Evolutionary conservation across 2,888 invertebrate genomes (phyloP).

Genomic region (Hoplodrina ambigua): DNA sequence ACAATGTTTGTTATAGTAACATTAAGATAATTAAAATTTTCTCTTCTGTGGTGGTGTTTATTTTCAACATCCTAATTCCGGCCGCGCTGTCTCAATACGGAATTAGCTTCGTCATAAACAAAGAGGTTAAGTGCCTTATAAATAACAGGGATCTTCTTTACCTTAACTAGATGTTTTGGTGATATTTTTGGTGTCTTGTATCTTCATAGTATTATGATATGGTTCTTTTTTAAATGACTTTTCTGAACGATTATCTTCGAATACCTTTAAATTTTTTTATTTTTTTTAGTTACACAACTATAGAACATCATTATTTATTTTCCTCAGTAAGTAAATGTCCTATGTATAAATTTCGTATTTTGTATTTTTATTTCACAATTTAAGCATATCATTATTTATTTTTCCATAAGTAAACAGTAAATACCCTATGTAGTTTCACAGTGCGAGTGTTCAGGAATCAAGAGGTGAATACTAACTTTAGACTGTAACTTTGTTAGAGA

Average conservation of each 20-base stretch:
- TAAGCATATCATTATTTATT: not conserved
- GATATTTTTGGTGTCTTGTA: constrained; percentile 67
- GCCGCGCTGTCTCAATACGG: constrained; percentile 70
- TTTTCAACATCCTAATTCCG: constrained; percentile 64
- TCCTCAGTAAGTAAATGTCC: not conserved
- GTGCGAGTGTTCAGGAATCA: constrained; percentile 21
- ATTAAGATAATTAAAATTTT: constrained; percentile 58
- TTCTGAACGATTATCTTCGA: not conserved
- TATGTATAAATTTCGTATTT: not conserved
- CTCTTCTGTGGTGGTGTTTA: constrained; percentile 60
- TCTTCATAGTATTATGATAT: not conserved
- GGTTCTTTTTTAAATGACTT: not conserved
- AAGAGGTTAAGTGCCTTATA: constrained; percentile 81
- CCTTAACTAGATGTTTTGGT: constrained; percentile 63
- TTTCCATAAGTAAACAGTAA: not conserved
- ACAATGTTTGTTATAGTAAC: constrained; percentile 46
- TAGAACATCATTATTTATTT: not conserved
- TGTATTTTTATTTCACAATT: not conserved
- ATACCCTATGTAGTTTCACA: constrained; percentile 4
- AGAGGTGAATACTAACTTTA: constrained; percentile 36
- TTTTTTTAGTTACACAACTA: not conserved
- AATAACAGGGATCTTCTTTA: constrained; percentile 76
- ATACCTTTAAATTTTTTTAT: not conserved
- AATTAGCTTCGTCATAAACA: constrained; percentile 81
- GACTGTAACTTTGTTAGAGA: constrained; percentile 42